phyloP scores from a whole-genome alignment of 2,888 invertebrate species.

The Microplitis manilae region DNA sequence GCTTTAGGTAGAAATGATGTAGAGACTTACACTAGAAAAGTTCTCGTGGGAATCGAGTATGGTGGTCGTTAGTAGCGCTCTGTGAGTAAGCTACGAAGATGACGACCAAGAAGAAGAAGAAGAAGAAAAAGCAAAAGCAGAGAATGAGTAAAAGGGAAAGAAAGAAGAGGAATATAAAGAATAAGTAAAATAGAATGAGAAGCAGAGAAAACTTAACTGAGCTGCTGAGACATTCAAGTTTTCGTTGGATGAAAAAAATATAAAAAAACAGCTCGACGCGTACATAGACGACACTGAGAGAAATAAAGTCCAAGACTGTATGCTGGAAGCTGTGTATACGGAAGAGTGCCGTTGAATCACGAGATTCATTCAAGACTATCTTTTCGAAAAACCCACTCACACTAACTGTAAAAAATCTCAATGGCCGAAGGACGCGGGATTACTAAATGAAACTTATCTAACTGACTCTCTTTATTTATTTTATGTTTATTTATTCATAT shows the following conservation, averaged over 20 bases:
- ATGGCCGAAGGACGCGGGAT: background rate
- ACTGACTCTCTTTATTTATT: background rate
- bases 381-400: background rate
- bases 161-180: background rate
- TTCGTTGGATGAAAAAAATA: background rate
- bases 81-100: background rate
- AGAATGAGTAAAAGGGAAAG: background rate
- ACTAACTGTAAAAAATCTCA: background rate
- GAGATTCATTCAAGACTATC: background rate
- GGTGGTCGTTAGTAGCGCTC: constrained; percentile 18
- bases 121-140: background rate
- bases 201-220: background rate
- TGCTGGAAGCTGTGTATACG: background rate
- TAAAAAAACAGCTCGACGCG: background rate
- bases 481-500: background rate
- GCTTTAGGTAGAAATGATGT: constrained; percentile 20
- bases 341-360: background rate
- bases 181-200: background rate
- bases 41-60: constrained; percentile 12
- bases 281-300: background rate
- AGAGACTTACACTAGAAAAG: background rate
- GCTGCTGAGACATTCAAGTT: background rate
- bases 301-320: background rate
- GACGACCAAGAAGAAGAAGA: background rate
- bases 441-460: background rate